A percentile compares a stretch with the other conserved stretches of the same genome.
phyloP scores from a whole-genome alignment of 1,140 invertebrate species.

The Halesus radiatus region DNA sequence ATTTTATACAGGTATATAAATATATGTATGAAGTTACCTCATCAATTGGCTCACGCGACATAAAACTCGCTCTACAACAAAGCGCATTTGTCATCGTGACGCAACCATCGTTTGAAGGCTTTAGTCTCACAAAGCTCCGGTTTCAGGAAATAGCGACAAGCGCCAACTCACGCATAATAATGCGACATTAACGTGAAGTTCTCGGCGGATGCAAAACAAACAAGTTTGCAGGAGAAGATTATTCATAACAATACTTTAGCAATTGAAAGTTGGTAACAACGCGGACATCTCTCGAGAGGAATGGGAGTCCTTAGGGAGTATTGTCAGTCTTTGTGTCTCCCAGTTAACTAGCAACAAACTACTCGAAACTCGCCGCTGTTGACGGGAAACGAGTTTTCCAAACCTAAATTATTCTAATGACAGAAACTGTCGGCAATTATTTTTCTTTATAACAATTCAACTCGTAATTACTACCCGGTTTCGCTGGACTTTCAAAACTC shows the following conservation, averaged over 20 bases:
- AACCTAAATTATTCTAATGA: too few relatives aligned
- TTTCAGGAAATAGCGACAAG: not conserved
- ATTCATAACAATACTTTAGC: slow-evolving; percentile 42
- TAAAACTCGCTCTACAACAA: too few relatives aligned
- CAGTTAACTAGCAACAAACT: not conserved
- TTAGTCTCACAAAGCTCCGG: not conserved
- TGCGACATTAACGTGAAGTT: slow-evolving; percentile 1
- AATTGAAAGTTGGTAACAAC: slow-evolving; percentile 28
- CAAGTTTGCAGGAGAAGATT: slow-evolving; percentile 13
- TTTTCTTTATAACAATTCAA: too few relatives aligned
- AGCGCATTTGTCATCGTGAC: not conserved
- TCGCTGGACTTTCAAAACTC: too few relatives aligned
- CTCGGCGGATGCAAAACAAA: slow-evolving; percentile 7
- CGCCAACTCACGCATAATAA: not conserved
- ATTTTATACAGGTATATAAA: too few relatives aligned
- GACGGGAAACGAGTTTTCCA: not conserved
- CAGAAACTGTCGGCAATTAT: too few relatives aligned
- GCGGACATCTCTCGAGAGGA: not conserved
- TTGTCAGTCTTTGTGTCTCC: slow-evolving; percentile 8
- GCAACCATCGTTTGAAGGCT: not conserved
- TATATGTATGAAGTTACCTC: too few relatives aligned
- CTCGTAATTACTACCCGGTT: too few relatives aligned
- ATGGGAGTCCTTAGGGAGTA: not conserved
- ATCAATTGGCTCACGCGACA: too few relatives aligned
- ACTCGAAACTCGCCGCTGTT: not conserved